Percentiles rank a stretch among this genome's conserved stretches.
Evolutionary conservation across 2,113 vertebrate species (phyloP).

Genomic region (Neotragus pygmaeus): DNA sequence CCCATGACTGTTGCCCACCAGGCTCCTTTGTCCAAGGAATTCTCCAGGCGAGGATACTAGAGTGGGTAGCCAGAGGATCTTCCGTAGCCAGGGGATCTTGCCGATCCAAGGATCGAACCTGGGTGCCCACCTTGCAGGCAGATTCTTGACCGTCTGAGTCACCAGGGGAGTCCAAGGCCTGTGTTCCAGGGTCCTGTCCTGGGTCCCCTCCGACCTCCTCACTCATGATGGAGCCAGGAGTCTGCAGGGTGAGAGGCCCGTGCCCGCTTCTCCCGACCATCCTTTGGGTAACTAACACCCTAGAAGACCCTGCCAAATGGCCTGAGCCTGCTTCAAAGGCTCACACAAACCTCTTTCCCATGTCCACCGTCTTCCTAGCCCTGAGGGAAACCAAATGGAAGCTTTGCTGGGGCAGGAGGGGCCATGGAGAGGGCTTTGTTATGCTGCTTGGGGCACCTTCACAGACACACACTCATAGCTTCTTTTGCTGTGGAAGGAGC

Average conservation of each 20-base stretch:
- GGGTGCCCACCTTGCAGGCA: not conserved
- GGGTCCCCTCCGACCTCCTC: not conserved
- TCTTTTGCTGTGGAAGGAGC: not conserved
- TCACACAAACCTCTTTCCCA: not conserved
- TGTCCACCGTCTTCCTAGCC: not conserved
- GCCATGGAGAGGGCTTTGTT: not conserved
- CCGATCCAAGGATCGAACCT: not conserved
- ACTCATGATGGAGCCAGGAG: not conserved
- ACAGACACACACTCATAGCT: rapidly evolving
- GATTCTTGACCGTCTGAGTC: not conserved
- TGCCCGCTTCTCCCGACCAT: not conserved
- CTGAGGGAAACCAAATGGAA: not conserved
- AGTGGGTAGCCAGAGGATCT: not conserved
- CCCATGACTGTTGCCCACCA: not conserved
- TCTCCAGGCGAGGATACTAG: not conserved
- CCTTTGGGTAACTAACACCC: not conserved
- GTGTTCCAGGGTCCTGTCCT: not conserved
- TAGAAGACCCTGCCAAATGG: not conserved
- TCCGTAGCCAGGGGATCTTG: not conserved
- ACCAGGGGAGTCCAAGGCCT: not conserved
- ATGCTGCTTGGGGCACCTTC: not conserved
- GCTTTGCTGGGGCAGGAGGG: not conserved
- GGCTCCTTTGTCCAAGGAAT: not conserved
- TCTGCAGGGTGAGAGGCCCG: not conserved
- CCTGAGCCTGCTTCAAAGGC: not conserved